Base-by-base conservation (phyloP, 2,113 vertebrate species). In the Epinephelus lanceolatus region DNA sequence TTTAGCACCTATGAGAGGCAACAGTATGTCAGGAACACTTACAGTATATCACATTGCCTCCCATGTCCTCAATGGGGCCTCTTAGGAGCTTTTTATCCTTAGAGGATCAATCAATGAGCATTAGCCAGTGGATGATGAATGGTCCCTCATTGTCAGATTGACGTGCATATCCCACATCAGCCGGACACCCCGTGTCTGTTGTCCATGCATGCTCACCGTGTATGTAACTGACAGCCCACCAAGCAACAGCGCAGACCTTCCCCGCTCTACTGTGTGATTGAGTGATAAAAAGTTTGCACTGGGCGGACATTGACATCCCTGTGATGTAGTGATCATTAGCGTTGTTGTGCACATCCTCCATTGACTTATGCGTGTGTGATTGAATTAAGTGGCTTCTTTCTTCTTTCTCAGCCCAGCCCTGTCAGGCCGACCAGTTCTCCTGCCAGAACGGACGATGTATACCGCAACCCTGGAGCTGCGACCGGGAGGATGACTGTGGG, bases 361-460 rank as follows among this genome's bases (percentile, higher is more conserved):
- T 88, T 89, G 91, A 89, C 86, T 84, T 74, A 85, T 84, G 81
- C 78, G 80, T 13, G 52, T 63, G 73, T 87, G 89, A 88, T 82
- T 90, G 76, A 91, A 91, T 94, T 82, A 88, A 86, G 71, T 78
- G 78, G 40, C 66, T 59, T 73, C 40, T 63, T 59, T 78, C 25
- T 37, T 80, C 76, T 83, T 62, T 51, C 56, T 59, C 91, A 99
- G 98, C 97, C 84, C 97, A 95, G 93, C 96, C 96, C 23, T 99
- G 98, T 93, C 97, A 96, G 86, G 79, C 87, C 57, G 96, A 97
- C 72, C 98, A 99, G 18, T 98, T 98, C 94, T 96, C 97, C 2
- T 99, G 98, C 88, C 95, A 94, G 74, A 99, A 97, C 0, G 97
- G 97, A 2, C 97, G 98, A 30, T 99, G 98, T 30, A 96, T 99